Evolutionary conservation across 2,888 invertebrate genomes (phyloP).

Genomic region (Netelia inedita): DNA sequence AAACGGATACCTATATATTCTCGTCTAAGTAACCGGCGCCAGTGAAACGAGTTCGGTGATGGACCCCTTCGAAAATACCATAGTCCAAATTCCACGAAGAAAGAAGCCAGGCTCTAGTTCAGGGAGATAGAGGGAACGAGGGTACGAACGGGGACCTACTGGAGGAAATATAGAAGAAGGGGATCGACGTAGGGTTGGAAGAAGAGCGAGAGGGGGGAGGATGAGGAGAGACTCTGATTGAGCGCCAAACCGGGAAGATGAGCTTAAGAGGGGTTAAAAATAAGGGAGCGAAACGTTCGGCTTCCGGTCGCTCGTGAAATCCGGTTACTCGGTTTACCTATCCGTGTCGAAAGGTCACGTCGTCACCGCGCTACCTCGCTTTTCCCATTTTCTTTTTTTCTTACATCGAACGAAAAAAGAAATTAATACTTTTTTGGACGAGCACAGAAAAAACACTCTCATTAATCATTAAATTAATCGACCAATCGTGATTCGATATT

Average conservation of each 20-base stretch:
- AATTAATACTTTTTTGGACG: too few relatives aligned
- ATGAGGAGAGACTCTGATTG: not conserved
- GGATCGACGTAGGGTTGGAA: not conserved
- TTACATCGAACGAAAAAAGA: not conserved
- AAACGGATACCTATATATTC: slow-evolving; percentile 50
- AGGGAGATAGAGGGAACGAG: not conserved
- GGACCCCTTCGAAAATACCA: slow-evolving; percentile 51
- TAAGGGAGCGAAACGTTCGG: slow-evolving; percentile 57
- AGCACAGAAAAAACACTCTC: too few relatives aligned
- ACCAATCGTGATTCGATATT: too few relatives aligned
- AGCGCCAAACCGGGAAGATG: slow-evolving; percentile 19
- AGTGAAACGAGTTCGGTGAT: not conserved
- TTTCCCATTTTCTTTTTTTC: not conserved
- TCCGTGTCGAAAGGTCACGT: too few relatives aligned
- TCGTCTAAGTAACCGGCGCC: slow-evolving; percentile 13
- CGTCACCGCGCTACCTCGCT: not conserved
- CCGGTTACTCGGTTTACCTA: slow-evolving; percentile 37
- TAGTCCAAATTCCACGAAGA: slow-evolving; percentile 32
- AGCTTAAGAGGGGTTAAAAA: slow-evolving; percentile 47
- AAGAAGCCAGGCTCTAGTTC: slow-evolving; percentile 48
- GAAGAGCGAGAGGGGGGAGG: slow-evolving; percentile 7
- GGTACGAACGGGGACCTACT: not conserved
- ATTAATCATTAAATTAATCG: too few relatives aligned
- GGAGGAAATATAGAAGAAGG: not conserved
- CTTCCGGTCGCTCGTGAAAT: slow-evolving; percentile 65